phyloP scores from a whole-genome alignment of 2,888 invertebrate species.

The Microplitis deprimator region DNA sequence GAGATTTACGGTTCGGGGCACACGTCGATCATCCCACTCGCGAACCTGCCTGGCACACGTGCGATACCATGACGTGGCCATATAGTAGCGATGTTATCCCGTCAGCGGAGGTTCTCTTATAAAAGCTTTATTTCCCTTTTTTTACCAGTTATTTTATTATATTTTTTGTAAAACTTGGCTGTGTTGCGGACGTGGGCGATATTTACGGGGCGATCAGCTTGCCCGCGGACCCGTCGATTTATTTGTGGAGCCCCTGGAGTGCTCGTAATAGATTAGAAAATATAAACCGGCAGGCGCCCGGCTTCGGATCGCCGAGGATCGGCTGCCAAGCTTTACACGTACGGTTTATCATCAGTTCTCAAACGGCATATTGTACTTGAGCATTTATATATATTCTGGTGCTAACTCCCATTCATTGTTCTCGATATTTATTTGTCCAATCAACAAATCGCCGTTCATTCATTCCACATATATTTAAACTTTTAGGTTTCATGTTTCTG shows the following conservation, averaged over 20 bases:
- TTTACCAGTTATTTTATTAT: slow-evolving; percentile 4
- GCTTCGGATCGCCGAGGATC: slow-evolving; percentile 10
- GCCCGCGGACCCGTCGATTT: slow-evolving; percentile 48
- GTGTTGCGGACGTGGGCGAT: not conserved
- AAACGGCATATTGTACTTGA: not conserved
- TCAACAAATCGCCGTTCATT: not conserved
- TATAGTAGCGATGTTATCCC: not conserved
- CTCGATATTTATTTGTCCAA: not conserved
- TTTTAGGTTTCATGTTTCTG: too few species aligned
- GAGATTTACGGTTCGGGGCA: not conserved
- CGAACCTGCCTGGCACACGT: not conserved
- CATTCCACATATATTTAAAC: not conserved
- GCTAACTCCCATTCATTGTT: not conserved
- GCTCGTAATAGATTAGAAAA: slow-evolving; percentile 61
- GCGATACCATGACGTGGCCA: not conserved
- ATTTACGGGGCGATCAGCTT: not conserved
- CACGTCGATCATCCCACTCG: not conserved
- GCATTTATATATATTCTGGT: not conserved
- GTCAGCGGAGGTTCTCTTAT: not conserved
- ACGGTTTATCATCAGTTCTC: not conserved
- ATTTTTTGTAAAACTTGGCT: slow-evolving; percentile 1
- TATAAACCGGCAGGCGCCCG: slow-evolving; percentile 54
- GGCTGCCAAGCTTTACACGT: not conserved
- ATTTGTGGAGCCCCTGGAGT: slow-evolving; percentile 55
- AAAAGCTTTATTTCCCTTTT: not conserved